Conservation (phyloP, 2,113 vertebrate genomes). For the Mormyrus iriodes region DNA sequence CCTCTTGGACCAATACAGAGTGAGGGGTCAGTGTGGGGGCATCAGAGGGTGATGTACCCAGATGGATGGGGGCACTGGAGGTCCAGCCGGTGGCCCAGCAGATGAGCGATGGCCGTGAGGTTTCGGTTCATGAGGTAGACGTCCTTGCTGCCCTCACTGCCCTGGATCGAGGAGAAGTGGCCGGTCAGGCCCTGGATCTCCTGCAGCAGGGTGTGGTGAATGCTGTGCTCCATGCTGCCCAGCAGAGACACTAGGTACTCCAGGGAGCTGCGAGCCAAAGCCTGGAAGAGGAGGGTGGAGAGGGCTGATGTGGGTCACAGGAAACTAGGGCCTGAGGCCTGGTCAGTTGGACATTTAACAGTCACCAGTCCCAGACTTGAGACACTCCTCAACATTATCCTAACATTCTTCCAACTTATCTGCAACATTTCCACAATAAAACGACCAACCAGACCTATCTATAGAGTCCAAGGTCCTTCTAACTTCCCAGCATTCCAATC, state of each 20-base stretch:
- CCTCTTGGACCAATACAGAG: neutral
- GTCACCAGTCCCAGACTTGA: neutral
- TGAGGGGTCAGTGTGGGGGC: neutral
- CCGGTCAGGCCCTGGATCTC: constrained; percentile 82
- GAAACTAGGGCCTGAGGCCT: neutral
- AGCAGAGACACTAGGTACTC: constrained; percentile 78
- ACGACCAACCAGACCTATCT: neutral
- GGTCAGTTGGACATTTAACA: neutral
- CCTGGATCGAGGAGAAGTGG: constrained; percentile 67
- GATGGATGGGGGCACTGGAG: neutral
- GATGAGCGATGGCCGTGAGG: constrained; percentile 76
- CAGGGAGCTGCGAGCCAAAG: constrained; percentile 70
- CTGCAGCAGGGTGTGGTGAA: constrained; percentile 80
- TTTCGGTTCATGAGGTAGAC: constrained; percentile 93
- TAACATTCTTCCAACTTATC: neutral
- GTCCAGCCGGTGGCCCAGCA: constrained; percentile 71
- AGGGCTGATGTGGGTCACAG: neutral
- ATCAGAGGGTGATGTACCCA: neutral
- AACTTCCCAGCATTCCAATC: neutral
- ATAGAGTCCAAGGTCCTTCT: neutral
- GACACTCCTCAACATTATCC: neutral
- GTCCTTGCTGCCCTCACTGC: constrained; percentile 70
- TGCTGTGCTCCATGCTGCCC: constrained; percentile 79
- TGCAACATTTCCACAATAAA: neutral
- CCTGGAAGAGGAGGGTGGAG: constrained; percentile 51